Evolutionary conservation across 2,113 vertebrate genomes (phyloP).

Genomic region (Salminus brasiliensis): DNA sequence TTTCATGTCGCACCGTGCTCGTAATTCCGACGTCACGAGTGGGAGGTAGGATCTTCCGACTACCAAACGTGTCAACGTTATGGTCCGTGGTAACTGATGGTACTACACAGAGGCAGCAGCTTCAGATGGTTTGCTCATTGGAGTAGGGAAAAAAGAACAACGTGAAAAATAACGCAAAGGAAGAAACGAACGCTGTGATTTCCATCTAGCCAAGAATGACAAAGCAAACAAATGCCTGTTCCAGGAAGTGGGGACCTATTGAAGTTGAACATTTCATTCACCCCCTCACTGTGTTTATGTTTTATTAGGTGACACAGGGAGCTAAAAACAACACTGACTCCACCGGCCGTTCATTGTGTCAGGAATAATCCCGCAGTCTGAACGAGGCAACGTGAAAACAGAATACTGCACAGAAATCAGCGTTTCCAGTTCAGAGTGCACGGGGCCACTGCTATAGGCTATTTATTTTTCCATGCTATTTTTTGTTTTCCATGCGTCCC

Average conservation of each 20-base stretch:
- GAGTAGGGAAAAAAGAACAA: neutral
- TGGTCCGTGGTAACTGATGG: too few relatives aligned
- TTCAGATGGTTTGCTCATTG: too few relatives aligned
- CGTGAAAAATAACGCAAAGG: neutral
- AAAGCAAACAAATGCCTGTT: conserved; percentile 23
- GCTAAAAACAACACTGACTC: conserved; percentile 24
- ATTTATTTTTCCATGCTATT: conserved; percentile 6
- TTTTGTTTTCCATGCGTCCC: too few relatives aligned
- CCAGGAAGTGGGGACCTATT: conserved; percentile 37
- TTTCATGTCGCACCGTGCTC: too few relatives aligned
- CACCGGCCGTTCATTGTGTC: conserved; percentile 1
- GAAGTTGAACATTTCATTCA: conserved; percentile 25
- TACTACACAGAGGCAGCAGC: neutral
- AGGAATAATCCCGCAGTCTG: conserved; percentile 5
- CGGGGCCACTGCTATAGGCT: neutral
- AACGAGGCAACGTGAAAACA: neutral
- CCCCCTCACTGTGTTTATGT: conserved; percentile 12
- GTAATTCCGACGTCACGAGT: too few relatives aligned
- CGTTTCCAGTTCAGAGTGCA: neutral
- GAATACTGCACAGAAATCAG: neutral
- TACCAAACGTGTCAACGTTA: too few relatives aligned
- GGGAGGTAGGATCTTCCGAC: too few relatives aligned
- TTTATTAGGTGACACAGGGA: conserved; percentile 22
- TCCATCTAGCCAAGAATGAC: conserved; percentile 24
- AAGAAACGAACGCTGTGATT: conserved; percentile 1